Evolutionary conservation across 2,113 vertebrate genomes (phyloP).

Genomic region (Oxygymnocypris stewartii): DNA sequence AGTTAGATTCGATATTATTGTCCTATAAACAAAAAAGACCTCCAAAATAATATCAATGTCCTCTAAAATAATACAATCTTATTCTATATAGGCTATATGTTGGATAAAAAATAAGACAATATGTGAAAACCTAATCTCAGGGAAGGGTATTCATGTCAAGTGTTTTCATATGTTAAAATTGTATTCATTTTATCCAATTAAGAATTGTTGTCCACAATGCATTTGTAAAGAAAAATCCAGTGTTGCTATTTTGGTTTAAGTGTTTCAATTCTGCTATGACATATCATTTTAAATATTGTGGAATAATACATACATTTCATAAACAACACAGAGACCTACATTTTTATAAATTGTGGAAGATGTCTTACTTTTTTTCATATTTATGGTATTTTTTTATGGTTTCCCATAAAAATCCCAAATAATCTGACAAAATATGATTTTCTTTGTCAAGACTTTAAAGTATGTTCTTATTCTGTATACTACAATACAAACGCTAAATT

Average conservation of each 20-base stretch:
- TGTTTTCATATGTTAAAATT: no score
- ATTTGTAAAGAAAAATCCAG: neutral
- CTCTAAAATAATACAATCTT: neutral
- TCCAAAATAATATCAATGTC: neutral
- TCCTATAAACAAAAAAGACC: no score
- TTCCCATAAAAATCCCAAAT: no score
- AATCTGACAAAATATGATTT: no score
- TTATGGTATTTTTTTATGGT: neutral
- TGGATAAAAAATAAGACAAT: neutral
- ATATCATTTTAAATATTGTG: neutral
- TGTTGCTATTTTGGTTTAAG: neutral
- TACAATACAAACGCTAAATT: neutral
- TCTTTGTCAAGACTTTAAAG: neutral
- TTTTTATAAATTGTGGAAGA: no score
- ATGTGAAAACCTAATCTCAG: no score
- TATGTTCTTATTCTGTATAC: neutral
- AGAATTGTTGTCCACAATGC: neutral
- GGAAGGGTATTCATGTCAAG: no score
- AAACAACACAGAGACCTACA: neutral
- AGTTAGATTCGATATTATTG: no score
- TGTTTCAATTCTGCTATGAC: neutral
- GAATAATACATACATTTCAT: neutral
- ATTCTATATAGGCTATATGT: neutral
- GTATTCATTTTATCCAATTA: neutral
- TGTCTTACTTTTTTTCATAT: neutral